phyloP scores from a whole-genome alignment of 1,140 invertebrate genomes.

The Notospermus geniculatus region DNA sequence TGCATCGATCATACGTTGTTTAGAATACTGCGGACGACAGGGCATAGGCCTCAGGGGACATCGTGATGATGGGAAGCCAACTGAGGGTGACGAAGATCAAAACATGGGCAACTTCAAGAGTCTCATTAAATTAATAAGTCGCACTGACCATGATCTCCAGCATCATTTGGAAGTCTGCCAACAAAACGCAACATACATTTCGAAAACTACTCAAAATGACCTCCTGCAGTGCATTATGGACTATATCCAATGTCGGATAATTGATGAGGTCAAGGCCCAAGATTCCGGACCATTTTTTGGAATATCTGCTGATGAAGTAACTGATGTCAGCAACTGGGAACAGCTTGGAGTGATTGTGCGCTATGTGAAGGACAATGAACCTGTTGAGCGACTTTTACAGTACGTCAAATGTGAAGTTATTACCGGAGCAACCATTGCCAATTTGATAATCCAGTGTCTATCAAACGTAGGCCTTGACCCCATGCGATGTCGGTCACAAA shows the following conservation, averaged over 20 bases:
- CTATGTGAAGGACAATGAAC: constrained; percentile 14
- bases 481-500: constrained; percentile 20
- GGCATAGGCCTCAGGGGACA: neutral
- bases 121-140: neutral
- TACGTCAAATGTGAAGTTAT: constrained; percentile 23
- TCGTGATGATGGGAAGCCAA: neutral
- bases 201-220: constrained; percentile 1
- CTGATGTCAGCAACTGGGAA: constrained; percentile 19
- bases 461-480: constrained; percentile 12
- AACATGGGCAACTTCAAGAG: neutral
- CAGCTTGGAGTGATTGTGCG: constrained; percentile 22
- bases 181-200: constrained; percentile 1
- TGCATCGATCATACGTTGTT: too few species aligned
- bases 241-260: neutral
- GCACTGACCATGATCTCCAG: neutral
- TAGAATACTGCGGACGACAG: constrained; percentile 1
- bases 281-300: neutral
- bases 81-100: neutral
- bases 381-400: constrained; percentile 19
- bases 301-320: neutral
- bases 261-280: constrained; percentile 1
- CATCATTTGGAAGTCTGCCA: neutral
- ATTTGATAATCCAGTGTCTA: constrained; percentile 15
- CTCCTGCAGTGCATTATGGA: neutral
- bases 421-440: constrained; percentile 17